phyloP scores from a whole-genome alignment of 92 coral and sea anemone genomes.

The Epizoanthus stellaris region DNA sequence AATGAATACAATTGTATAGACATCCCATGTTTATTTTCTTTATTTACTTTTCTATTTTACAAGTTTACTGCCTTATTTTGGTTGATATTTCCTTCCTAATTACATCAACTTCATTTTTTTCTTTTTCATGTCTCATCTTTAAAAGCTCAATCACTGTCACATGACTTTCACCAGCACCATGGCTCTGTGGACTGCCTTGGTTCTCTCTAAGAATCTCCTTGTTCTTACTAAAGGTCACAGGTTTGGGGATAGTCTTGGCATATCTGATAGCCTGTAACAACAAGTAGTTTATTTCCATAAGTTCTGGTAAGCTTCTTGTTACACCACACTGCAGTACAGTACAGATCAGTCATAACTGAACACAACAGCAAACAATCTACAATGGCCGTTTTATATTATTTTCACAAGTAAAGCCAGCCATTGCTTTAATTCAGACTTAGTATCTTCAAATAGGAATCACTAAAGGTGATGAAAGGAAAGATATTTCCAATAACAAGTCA shows the following conservation, averaged over 20 bases:
- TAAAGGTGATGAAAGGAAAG: too few relatives aligned
- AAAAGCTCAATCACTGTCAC: constrained; percentile 79
- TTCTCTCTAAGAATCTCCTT: constrained; percentile 16
- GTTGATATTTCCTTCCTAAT: constrained; percentile 82
- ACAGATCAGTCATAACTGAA: too few relatives aligned
- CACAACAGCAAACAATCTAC: too few relatives aligned
- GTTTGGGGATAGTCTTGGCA: constrained; percentile 94
- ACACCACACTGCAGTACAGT: too few relatives aligned
- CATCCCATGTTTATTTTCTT: too few relatives aligned
- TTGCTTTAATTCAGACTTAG: too few relatives aligned
- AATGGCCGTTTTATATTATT: too few relatives aligned
- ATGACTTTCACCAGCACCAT: constrained; percentile 48
- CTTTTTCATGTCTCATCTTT: constrained; percentile 90
- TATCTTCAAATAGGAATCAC: too few relatives aligned
- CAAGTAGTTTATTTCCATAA: neutral
- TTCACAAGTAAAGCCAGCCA: too few relatives aligned
- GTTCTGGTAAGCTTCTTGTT: neutral
- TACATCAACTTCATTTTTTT: constrained; percentile 81
- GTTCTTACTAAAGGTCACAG: constrained; percentile 41
- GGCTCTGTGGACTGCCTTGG: neutral
- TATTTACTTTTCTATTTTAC: neutral
- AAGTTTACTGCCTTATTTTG: constrained; percentile 64
- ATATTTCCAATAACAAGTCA: too few relatives aligned
- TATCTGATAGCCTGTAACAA: constrained; percentile 81
- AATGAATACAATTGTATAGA: too few relatives aligned